Base-by-base conservation (phyloP, 2,113 vertebrate genomes). In the Dryoscopus gambensis region DNA sequence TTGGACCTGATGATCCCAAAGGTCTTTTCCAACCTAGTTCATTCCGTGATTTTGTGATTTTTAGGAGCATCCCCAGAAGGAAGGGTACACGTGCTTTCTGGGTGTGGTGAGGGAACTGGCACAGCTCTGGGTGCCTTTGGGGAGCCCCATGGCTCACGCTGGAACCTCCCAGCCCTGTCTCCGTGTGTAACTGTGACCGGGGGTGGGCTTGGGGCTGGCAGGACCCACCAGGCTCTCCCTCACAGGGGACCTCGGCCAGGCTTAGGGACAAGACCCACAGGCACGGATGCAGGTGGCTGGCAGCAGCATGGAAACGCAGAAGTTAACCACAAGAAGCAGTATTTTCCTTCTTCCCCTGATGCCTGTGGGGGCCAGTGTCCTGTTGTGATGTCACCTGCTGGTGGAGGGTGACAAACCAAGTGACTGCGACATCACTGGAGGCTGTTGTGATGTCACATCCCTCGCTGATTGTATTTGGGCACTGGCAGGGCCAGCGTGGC, bases 141-240 rank as follows among this genome's bases (percentile, higher is more conserved):
- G 44, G 44, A 59, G 30, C 20, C 20, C 13, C 3, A 0, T 13
- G 47, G 68, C 30, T 50, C 19, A 4, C 2, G 2, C 19, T 50
- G 65, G 44, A 57, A 7, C 11, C 15, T 4, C 25, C 46, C 16
- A 13, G 25, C 5, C 9, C 27, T 13, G 7, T 9, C 22, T 33
- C 15, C 0, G 1, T 4, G 35, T 35, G 30, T 7, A 11, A 42
- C 18, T 31, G 37, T 47, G 31, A 13, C 24, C 9, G n/a, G 14
- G 50, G 18, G 1, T 25, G 24, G 33, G 27, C 18, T 50, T 5
- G 1, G 19, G 23, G 10, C 70, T 65, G 24, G 35, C 13, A 7
- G 15, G 18, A 25, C 30, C n/a, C 24, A 57, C 35, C 19, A 24
- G 19, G n/a, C 33, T 62, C 23, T 33, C 19, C 47, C 23, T 70